Percentiles rank a stretch among this genome's conserved stretches.
Conservation (phyloP, 2,113 vertebrate species). For the Herpetotheres cachinnans region DNA sequence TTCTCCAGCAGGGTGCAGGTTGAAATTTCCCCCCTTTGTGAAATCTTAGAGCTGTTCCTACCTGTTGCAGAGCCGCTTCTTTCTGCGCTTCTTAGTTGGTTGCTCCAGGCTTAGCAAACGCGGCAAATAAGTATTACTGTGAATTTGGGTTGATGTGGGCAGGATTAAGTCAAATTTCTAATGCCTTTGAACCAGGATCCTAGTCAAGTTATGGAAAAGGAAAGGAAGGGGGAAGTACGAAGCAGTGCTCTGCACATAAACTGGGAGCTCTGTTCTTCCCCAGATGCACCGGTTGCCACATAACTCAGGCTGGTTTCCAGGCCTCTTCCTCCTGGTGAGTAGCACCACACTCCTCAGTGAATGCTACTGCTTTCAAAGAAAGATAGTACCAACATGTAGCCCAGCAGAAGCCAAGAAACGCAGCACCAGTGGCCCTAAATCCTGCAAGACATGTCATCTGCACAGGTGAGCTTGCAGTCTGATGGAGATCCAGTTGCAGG, state of each 20-base stretch:
- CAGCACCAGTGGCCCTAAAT: background rate
- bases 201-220: background rate
- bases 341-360: background rate
- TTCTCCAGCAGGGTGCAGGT: background rate
- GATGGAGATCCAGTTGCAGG: background rate
- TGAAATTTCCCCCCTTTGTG: background rate
- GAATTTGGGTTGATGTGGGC: background rate
- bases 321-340: background rate
- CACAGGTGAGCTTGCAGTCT: background rate
- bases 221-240: background rate
- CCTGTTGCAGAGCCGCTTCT: background rate
- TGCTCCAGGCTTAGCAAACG: background rate
- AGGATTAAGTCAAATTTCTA: background rate
- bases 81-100: background rate
- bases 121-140: background rate
- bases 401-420: background rate
- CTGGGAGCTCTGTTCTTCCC: background rate
- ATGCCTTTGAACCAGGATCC: background rate
- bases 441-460: accelerated
- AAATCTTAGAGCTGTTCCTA: background rate
- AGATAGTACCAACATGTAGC: background rate
- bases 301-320: background rate
- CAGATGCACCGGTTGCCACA: background rate
- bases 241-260: background rate
- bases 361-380: background rate